Conservation (phyloP, 2,113 vertebrate species). For the Zeus faber region DNA sequence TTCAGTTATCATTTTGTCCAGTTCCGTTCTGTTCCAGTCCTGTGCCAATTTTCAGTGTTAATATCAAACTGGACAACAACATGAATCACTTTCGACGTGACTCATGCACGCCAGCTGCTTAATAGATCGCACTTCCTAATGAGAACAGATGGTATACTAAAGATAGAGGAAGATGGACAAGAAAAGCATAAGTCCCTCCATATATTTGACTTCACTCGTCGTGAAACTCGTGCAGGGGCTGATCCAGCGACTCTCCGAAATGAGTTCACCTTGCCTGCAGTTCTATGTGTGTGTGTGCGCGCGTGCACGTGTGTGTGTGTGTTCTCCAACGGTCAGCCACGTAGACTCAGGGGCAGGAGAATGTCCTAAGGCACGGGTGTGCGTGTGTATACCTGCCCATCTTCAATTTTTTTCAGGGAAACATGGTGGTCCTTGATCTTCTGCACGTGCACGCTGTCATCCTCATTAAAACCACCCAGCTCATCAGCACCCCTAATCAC, state of each 20-base stretch:
- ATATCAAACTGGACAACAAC: not conserved
- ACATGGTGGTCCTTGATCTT: constrained; percentile 26
- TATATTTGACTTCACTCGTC: no score
- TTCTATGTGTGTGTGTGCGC: constrained; percentile 34
- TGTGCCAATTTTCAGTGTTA: no score
- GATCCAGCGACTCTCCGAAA: constrained; percentile 12
- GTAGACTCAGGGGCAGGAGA: constrained; percentile 36
- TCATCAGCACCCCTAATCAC: constrained; percentile 49
- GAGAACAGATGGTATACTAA: constrained; percentile 25
- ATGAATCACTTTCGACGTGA: not conserved
- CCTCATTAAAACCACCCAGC: constrained; percentile 35
- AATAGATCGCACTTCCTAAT: constrained; percentile 11
- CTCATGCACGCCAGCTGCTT: not conserved
- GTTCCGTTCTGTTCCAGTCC: no score
- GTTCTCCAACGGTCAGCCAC: constrained; percentile 51
- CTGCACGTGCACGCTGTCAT: constrained; percentile 26
- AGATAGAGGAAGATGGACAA: constrained; percentile 1
- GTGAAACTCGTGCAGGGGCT: not conserved
- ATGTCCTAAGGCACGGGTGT: constrained; percentile 20
- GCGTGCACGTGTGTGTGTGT: constrained; percentile 46
- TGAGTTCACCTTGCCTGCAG: constrained; percentile 44
- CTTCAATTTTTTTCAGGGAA: constrained; percentile 30
- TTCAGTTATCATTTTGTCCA: no score
- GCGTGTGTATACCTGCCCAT: constrained; percentile 39
- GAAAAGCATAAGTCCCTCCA: not conserved